phyloP scores from a whole-genome alignment of 2,797 vertebrate species.

The Chrosomus eos region DNA sequence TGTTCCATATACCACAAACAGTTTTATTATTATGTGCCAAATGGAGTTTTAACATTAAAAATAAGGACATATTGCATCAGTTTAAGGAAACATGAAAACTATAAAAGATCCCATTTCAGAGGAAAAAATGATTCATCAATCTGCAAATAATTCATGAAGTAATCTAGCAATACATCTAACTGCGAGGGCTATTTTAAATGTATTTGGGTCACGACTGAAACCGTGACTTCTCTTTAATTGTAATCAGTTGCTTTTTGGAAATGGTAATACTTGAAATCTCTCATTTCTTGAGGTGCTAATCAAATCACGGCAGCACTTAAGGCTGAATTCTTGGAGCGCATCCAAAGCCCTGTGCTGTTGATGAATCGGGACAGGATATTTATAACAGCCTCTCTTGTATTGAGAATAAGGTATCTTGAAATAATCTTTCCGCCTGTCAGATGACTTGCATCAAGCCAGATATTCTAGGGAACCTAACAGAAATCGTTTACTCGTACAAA shows the following conservation, averaged over 20 bases:
- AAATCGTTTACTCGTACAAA: neutral
- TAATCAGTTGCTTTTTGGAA: constrained; percentile 23
- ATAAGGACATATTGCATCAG: constrained; percentile 11
- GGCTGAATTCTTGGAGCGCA: neutral
- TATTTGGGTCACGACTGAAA: constrained; percentile 14
- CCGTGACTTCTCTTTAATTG: constrained; percentile 4
- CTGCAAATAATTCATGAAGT: neutral
- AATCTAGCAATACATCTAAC: constrained; percentile 17
- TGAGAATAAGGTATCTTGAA: constrained; percentile 15
- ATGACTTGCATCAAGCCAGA: neutral
- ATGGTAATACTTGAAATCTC: constrained; percentile 24
- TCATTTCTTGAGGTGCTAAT: constrained; percentile 12
- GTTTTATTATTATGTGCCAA: neutral
- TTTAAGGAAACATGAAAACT: constrained; percentile 27
- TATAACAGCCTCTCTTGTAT: constrained; percentile 21
- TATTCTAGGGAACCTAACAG: constrained; percentile 1
- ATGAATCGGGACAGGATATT: constrained; percentile 26
- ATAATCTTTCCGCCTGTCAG: constrained; percentile 27
- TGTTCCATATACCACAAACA: neutral
- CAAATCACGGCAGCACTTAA: neutral
- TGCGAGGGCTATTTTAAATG: neutral
- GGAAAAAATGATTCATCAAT: constrained; percentile 20
- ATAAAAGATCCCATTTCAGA: constrained; percentile 18
- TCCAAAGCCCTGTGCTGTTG: constrained; percentile 20
- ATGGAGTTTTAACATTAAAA: neutral